Evolutionary conservation across 2,113 vertebrate genomes (phyloP).

Genomic region (Phaetusa simplex): DNA sequence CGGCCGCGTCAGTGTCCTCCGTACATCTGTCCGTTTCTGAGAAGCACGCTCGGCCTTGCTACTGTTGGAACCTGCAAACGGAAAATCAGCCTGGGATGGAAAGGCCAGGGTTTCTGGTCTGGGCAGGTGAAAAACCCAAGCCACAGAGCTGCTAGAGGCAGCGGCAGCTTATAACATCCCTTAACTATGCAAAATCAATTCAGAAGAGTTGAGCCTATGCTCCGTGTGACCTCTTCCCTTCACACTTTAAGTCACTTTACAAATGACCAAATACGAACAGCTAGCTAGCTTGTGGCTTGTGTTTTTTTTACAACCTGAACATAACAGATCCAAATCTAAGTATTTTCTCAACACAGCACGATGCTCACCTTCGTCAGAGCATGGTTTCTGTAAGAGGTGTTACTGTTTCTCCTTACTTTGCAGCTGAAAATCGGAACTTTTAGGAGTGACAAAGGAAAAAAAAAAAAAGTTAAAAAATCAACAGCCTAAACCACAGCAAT

Average conservation of each 20-base stretch:
- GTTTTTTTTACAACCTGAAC: background rate
- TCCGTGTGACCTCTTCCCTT: background rate
- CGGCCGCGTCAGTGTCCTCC: background rate
- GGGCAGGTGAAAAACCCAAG: background rate
- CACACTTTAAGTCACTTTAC: background rate
- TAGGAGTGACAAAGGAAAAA: background rate
- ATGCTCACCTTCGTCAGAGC: background rate
- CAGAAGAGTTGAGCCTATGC: background rate
- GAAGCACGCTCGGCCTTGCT: background rate
- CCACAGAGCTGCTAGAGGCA: background rate
- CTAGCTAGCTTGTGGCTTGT: background rate
- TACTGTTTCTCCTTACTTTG: background rate
- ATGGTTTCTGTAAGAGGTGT: background rate
- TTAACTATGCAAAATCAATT: background rate
- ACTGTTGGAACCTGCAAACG: background rate
- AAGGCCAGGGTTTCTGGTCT: background rate
- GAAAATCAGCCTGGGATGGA: background rate
- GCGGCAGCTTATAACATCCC: background rate
- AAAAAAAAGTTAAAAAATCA: background rate
- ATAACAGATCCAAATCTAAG: background rate
- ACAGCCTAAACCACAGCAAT: background rate
- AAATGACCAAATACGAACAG: background rate
- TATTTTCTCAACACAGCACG: background rate
- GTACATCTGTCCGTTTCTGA: fast-evolving
- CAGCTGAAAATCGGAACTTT: background rate